Evolutionary conservation across 1,140 invertebrate species (phyloP).

Genomic region (Ericerus pela): DNA sequence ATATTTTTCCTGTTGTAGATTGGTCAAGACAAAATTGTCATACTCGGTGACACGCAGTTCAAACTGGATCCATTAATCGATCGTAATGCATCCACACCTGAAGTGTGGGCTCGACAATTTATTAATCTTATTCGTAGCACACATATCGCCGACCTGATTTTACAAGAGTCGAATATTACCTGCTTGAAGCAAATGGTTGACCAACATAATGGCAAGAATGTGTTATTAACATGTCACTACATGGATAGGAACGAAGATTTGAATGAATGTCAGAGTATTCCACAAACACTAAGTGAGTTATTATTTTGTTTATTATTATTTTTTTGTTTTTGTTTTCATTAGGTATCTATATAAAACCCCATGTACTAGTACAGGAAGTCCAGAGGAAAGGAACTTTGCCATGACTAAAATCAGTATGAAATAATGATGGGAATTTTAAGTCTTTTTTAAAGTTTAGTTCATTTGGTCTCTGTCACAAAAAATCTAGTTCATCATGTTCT

Average conservation of each 20-base stretch:
- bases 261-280: neutral
- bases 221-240: neutral
- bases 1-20: neutral
- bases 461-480: too few species aligned
- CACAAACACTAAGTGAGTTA: neutral
- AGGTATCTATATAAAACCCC: too few species aligned
- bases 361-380: too few species aligned
- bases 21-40: neutral
- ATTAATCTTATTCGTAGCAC: neutral
- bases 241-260: neutral
- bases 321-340: too few species aligned
- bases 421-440: too few species aligned
- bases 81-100: conserved; percentile 3
- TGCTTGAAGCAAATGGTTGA: conserved; percentile 1
- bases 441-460: too few species aligned
- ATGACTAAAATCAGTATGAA: too few species aligned
- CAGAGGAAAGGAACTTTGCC: too few species aligned
- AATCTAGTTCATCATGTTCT: too few species aligned
- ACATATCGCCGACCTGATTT: neutral
- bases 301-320: too few species aligned
- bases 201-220: neutral
- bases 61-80: conserved; percentile 6
- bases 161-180: neutral
- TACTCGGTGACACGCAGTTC: conserved; percentile 1
- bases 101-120: conserved; percentile 2